Evolutionary conservation across 1,140 invertebrate genomes (phyloP), one percentile per base, ranked within the genome.

Genomic region (Polypedilum vanderplanki): DNA sequence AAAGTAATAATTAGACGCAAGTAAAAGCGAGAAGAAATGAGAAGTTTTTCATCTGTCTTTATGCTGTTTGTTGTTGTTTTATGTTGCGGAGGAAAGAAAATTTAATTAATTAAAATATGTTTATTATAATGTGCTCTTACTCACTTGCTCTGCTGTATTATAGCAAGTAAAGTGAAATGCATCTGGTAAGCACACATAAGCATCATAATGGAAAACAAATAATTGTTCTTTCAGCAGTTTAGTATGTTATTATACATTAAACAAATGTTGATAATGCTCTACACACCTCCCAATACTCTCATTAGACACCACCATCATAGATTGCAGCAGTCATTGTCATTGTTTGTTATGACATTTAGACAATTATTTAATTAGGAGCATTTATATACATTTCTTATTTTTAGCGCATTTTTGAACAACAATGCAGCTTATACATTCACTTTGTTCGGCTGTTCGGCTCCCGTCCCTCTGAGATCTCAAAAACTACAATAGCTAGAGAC

Each of bases 31-130:
- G n/a, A 15, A 57, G 46, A 57, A 57, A 57, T 57, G 46, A 57
- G n/a, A 57, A 57, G 46, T 57, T 57, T 57, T 57, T 57, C n/a
- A 12, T 15, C n/a, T n/a, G 7, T 57, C 46, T 57, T 15, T 12
- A 57, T 33, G n/a, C 41, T 46, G 41, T 46, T 46, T 46, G 46
- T 57, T 57, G 46, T n/a, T 57, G 10, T 57, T 57, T 57, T 57
- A 57, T 57, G 12, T n/a, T 57, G 46, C 46, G 12, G 12, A n/a
- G 12, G 46, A 57, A 57, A n/a, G n/a, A 57, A 57, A 57, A n/a
- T 57, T 57, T 57, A 57, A 57, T 57, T 57, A 57, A 57, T 57
- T 57, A 57, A 57, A 57, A 73, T 73, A 73, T 40, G 33, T 40
- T 40, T 73, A 40, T 73, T 15, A 24, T 33, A 24, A 73, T 33